Evolutionary conservation across 2,113 vertebrate genomes (phyloP), one percentile per base, ranked within the genome.

Genomic region (Scatophagus argus): DNA sequence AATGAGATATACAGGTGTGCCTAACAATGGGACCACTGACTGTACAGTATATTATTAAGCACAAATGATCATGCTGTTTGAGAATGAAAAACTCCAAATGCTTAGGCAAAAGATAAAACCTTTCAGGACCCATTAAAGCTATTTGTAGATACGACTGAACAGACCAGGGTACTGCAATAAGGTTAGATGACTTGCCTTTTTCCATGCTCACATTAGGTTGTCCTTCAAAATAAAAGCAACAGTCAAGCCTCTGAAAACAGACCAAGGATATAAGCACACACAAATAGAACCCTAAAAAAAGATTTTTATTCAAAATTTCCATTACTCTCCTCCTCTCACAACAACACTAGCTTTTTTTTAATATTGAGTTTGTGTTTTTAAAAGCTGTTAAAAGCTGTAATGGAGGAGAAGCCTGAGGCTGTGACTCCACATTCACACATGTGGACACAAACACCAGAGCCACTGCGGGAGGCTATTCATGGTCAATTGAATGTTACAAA

Each of bases 351-450:
- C 27, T 34, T 10, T 59, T 8, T 19, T 13, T 27, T 27, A n/a
- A n/a, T 31, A 49, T 16, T 46, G 68, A 59, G 36, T 23, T 59
- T 39, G 10, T 70, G 52, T 16, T 70, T 34, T 38, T 43, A 56
- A 69, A 69, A 69, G 52, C 25, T 56, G 12, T 69, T 47, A 36
- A 38, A 59, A 47, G 41, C 41, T 31, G 27, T 46, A 41, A 69
- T 56, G 36, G 16, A 31, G 1, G 17, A 69, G 25, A 56, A 49
- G 34, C 41, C 61, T 31, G 43, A 29, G 61, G 43, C 66, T 27
- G 38, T 39, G 34, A 67, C 65, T 67, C n/a, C n/a, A 2, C 16
- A 27, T 67, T 38, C 16, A 67, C 34, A 54, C 31, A 58, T n/a
- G 17, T 58, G 31, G 19, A 58, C 19, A 31, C 52, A 8, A 31